Percentiles rank a stretch among this genome's conserved stretches.
Conservation (phyloP, 1,140 invertebrate genomes). For the Pseudomyrmex pallidus region DNA sequence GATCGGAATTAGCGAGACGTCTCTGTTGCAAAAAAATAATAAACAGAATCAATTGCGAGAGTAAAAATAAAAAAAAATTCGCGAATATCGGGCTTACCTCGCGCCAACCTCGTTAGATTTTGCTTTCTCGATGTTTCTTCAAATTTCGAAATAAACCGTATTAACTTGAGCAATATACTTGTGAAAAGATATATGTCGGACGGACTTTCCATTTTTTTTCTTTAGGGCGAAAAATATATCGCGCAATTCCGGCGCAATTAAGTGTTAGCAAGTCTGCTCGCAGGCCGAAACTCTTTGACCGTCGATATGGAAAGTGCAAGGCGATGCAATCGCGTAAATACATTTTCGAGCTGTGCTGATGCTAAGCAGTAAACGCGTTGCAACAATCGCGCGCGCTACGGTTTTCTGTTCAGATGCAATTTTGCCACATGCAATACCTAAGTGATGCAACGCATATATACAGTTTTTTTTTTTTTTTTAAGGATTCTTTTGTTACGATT, state of each 20-base stretch:
- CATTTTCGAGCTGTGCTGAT: too few species aligned
- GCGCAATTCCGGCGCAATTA: conserved; percentile 22
- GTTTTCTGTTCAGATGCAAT: not conserved
- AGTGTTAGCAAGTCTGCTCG: conserved; percentile 16
- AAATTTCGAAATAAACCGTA: conserved; percentile 35
- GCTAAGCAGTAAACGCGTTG: too few species aligned
- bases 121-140: conserved; percentile 46
- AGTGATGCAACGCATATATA: not conserved
- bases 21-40: too few species aligned
- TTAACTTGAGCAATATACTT: conserved; percentile 44
- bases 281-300: not conserved
- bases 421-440: not conserved
- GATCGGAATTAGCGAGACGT: too few species aligned
- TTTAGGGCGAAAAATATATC: conserved; percentile 5
- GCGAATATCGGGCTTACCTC: not conserved
- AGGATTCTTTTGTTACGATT: too few species aligned
- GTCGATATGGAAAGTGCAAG: not conserved
- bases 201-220: conserved; percentile 55
- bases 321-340: not conserved
- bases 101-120: not conserved
- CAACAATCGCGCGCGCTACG: not conserved
- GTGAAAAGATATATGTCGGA: conserved; percentile 10
- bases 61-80: too few species aligned
- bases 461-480: too few species aligned
- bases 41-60: too few species aligned